Conservation (phyloP, 1,140 invertebrate species). For the Heliconius hermathena region DNA sequence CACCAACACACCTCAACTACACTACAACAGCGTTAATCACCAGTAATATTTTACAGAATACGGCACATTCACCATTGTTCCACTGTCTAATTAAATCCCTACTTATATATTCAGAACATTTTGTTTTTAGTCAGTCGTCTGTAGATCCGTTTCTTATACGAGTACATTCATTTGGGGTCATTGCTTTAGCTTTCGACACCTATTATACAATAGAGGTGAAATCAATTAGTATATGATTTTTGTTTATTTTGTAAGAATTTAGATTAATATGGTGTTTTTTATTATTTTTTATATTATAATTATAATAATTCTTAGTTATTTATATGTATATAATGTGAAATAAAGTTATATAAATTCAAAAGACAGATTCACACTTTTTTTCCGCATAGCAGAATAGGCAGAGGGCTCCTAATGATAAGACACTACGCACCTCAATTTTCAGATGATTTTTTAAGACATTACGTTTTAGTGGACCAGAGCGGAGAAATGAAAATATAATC, state of each 20-base stretch:
- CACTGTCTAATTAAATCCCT: conserved; percentile 42
- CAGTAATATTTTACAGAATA: conserved; percentile 32
- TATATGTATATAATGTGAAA: too few species aligned
- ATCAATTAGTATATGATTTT: neutral
- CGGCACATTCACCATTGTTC: conserved; percentile 43
- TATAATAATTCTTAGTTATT: too few species aligned
- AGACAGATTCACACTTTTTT: too few species aligned
- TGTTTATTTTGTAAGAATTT: neutral
- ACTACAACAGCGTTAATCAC: neutral
- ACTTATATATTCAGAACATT: conserved; percentile 40
- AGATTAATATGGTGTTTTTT: neutral
- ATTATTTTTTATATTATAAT: too few species aligned
- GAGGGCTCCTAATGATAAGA: too few species aligned
- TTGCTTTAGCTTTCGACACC: conserved; percentile 33
- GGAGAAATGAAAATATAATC: too few species aligned
- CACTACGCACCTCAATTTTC: too few species aligned
- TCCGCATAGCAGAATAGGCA: too few species aligned
- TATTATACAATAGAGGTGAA: conserved; percentile 6
- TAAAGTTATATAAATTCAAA: too few species aligned
- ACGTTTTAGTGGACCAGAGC: too few species aligned
- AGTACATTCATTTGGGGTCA: conserved; percentile 34
- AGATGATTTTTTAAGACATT: too few species aligned
- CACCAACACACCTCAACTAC: too few species aligned
- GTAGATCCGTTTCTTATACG: conserved; percentile 46
- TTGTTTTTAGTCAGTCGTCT: conserved; percentile 42